Evolutionary conservation across 2,113 vertebrate species (phyloP), one percentile per base, ranked within the genome.

Genomic region (Ia io): DNA sequence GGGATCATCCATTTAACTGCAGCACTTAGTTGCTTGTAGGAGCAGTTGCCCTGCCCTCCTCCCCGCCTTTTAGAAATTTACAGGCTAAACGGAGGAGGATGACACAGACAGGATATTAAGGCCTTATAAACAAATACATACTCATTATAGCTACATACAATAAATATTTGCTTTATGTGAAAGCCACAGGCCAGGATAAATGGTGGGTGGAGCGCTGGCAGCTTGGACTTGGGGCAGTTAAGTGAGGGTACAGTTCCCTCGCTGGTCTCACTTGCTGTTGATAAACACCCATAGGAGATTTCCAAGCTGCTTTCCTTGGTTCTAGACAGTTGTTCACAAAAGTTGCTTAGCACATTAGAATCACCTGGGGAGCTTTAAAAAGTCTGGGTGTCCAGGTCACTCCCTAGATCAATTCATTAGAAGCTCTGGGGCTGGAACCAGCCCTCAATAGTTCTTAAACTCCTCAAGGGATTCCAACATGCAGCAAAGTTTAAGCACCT

Each of bases 111-210:
- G 83, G 79, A 86, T 83, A 84, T 76, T 89, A 91, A 84, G 63
- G 6, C 40, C 44, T 47, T 71, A 93, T 86, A 91, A 96, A 77
- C 47, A 85, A 77, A 93, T 44, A 79, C n/a, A 56, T n/a, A 56
- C 20, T 87, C 30, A 49, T 94, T 87, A 91, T 12, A 56, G 76
- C 86, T 89, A 83, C 63, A 86, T 9, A 65, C 77, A 89, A 65
- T 65, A 96, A 83, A 86, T 59, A 82, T 25, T 37, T 93, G 67
- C 56, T n/a, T 80, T 49, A 17, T 4, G 25, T 59, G 74, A 73
- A 78, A 93, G 63, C 89, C 74, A 93, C 51, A 86, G 70, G 49
- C 76, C 63, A 56, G 3, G 49, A 78, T 42, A 94, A 92, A 82
- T 18, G 89, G 71, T 71, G 84, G n/a, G 82, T 65, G 76, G n/a